Percentiles rank a stretch among this genome's conserved stretches.
Conservation (phyloP, 2,888 invertebrate genomes). For the Ophioninae sp. region DNA sequence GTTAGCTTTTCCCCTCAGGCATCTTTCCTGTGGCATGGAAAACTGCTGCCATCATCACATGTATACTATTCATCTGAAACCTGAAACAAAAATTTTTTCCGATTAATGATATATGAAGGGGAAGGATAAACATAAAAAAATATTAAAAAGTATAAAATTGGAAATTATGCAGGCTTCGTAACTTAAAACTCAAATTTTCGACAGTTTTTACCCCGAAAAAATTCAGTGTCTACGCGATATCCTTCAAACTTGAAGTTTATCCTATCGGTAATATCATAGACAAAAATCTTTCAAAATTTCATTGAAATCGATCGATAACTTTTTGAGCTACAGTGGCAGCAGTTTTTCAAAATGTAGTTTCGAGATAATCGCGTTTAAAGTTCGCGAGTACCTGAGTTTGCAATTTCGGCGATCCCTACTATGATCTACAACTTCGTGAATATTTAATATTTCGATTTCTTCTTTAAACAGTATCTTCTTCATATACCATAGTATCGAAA, state of each 20-base stretch:
- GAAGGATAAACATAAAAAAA: slow-evolving; percentile 1
- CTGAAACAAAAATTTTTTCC: not conserved
- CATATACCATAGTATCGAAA: too few species aligned
- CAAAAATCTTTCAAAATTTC: too few species aligned
- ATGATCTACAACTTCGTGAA: too few species aligned
- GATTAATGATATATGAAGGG: not conserved
- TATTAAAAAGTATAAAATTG: slow-evolving; percentile 10
- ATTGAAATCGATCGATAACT: too few species aligned
- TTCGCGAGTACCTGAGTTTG: too few species aligned
- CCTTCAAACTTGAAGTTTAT: too few species aligned
- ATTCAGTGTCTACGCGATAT: not conserved
- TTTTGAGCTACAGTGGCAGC: not conserved
- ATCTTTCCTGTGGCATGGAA: not conserved
- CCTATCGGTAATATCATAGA: too few species aligned
- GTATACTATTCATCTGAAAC: not conserved
- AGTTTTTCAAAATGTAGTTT: slow-evolving; percentile 7
- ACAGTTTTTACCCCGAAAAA: not conserved
- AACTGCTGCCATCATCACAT: not conserved
- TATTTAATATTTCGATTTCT: too few species aligned
- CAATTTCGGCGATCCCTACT: too few species aligned
- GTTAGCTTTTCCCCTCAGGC: not conserved
- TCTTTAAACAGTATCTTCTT: too few species aligned
- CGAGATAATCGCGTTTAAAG: slow-evolving; percentile 4
- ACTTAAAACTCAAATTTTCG: not conserved
- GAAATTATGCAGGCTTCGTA: not conserved